Conservation (phyloP, 2,797 vertebrate genomes). For the Cyprinella venusta region DNA sequence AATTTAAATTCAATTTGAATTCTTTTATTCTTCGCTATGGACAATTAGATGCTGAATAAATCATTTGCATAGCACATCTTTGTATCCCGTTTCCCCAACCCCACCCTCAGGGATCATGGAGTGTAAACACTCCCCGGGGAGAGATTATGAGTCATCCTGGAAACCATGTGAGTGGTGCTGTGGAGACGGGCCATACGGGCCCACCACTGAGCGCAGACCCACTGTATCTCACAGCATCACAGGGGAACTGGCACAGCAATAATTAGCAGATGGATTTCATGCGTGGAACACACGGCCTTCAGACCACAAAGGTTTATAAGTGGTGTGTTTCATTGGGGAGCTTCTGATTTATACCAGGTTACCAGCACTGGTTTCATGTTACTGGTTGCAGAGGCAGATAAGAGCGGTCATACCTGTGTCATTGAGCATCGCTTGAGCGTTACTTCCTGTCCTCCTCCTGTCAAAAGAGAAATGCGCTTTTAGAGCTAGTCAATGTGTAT, state of each 20-base stretch:
- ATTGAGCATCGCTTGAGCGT: constrained; percentile 76
- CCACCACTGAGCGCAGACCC: not conserved
- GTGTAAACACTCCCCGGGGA: constrained; percentile 3
- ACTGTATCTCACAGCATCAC: constrained; percentile 32
- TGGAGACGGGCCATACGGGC: constrained; percentile 41
- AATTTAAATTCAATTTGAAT: constrained; percentile 1
- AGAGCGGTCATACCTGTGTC: constrained; percentile 72
- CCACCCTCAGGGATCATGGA: constrained; percentile 14
- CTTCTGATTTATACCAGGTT: not conserved
- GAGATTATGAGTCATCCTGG: constrained; percentile 46
- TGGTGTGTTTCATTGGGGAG: not conserved
- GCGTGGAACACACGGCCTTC: constrained; percentile 22
- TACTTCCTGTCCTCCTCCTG: constrained; percentile 78
- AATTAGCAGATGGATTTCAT: constrained; percentile 48
- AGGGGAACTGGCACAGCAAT: constrained; percentile 48
- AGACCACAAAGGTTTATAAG: not conserved
- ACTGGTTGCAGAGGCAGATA: not conserved
- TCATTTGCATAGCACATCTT: constrained; percentile 22
- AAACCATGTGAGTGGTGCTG: constrained; percentile 38
- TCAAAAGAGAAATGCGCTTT: constrained; percentile 29
- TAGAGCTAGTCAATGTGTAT: not conserved
- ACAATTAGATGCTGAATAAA: constrained; percentile 16
- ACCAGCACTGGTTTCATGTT: not conserved
- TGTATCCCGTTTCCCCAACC: constrained; percentile 13
- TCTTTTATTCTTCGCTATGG: not conserved